A percentile compares a stretch with the other conserved stretches of the same genome.
phyloP scores from a whole-genome alignment of 2,888 invertebrate species.

The Phyto melanocephala region DNA sequence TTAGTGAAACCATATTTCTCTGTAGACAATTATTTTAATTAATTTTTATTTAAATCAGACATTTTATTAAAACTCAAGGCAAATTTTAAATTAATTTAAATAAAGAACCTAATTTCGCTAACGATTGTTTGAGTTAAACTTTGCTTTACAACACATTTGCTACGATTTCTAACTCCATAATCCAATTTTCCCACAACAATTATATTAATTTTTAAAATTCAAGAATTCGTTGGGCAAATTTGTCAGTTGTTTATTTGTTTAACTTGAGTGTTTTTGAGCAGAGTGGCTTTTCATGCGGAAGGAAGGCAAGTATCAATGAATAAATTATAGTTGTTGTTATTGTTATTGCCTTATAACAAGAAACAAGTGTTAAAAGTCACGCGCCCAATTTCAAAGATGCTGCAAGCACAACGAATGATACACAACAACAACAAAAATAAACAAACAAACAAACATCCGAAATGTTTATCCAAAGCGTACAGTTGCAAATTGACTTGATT shows the following conservation, averaged over 20 bases:
- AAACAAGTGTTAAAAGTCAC: constrained; percentile 77
- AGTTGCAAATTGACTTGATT: constrained; percentile 76
- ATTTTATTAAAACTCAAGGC: too few species aligned
- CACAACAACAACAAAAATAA: constrained; percentile 53
- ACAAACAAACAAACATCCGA: constrained; percentile 20
- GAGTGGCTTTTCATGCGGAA: constrained; percentile 52
- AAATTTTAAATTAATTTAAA: too few species aligned
- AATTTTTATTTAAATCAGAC: too few species aligned
- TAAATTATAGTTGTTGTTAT: constrained; percentile 71
- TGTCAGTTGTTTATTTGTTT: constrained; percentile 31
- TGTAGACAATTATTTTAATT: too few species aligned
- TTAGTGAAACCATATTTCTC: too few species aligned
- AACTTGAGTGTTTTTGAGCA: constrained; percentile 34
- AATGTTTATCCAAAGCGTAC: constrained; percentile 63
- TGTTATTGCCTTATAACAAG: constrained; percentile 56
- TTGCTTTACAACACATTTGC: neutral
- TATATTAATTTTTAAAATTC: constrained; percentile 35
- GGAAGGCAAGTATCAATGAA: constrained; percentile 72
- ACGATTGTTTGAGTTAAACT: neutral
- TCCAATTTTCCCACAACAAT: constrained; percentile 62
- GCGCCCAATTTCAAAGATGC: constrained; percentile 68
- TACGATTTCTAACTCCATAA: neutral
- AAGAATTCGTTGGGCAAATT: constrained; percentile 2
- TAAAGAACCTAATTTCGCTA: too few species aligned
- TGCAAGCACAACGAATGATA: neutral